phyloP scores from a whole-genome alignment of 2,888 invertebrate genomes.

The Drosophila mercatorum region DNA sequence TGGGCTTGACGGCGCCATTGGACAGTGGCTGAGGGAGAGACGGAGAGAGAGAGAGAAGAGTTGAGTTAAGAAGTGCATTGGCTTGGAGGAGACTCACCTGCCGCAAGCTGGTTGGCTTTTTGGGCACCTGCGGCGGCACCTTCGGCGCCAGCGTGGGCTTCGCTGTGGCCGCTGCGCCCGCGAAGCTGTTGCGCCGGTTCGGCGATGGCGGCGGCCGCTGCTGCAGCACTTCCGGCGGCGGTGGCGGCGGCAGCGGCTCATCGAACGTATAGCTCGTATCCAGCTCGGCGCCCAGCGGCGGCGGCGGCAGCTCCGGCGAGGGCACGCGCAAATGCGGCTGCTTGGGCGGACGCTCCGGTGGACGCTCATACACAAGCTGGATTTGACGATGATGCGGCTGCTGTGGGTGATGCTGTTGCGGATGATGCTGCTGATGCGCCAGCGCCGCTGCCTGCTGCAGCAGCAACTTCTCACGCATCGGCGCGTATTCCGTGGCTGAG shows the following conservation, averaged over 20 bases:
- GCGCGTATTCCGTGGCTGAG: conserved; percentile 89
- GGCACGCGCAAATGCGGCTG: conserved; percentile 87
- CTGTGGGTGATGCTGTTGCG: conserved; percentile 1
- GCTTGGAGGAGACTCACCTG: conserved; percentile 65
- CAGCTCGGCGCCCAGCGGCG: conserved; percentile 81
- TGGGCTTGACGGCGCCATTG: conserved; percentile 70
- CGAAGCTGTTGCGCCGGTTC: conserved; percentile 84
- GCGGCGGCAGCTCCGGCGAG: conserved; percentile 84
- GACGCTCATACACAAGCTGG: conserved; percentile 26
- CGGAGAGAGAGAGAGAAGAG: background rate
- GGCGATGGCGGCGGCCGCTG: conserved; percentile 80
- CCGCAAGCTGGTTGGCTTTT: conserved; percentile 82
- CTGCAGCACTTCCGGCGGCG: conserved; percentile 84
- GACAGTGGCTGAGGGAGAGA: conserved; percentile 56
- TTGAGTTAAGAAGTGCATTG: background rate
- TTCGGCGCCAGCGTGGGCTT: conserved; percentile 75
- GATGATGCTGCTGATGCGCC: conserved; percentile 80
- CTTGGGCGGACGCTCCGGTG: conserved; percentile 91
- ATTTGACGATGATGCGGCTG: conserved; percentile 42
- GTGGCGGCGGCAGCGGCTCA: conserved; percentile 84
- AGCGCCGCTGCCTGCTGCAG: conserved; percentile 81
- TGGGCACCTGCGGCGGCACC: conserved; percentile 83
- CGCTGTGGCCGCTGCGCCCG: conserved; percentile 81
- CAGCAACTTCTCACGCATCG: conserved; percentile 82
- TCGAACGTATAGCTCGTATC: conserved; percentile 81